These are phyloP conservation scores for Phyllotreta striolata DNA, from an alignment of 2,888 invertebrate species.

Conservation along the genomic window DNA sequence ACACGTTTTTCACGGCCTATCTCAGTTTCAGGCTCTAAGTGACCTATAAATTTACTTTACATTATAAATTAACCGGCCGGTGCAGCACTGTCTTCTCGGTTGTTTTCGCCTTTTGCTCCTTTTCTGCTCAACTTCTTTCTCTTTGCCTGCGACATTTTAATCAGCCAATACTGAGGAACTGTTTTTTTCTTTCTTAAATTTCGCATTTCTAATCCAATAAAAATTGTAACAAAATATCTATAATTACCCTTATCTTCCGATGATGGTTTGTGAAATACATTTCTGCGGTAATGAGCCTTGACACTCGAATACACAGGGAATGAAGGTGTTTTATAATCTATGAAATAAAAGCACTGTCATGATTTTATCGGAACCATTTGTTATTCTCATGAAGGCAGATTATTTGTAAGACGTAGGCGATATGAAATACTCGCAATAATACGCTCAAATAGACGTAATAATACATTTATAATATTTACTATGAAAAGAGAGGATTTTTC, in stretches of 20 bases:
- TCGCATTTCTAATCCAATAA: neutral
- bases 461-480: too few species aligned
- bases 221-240: conserved; percentile 4
- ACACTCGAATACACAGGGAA: conserved; percentile 86
- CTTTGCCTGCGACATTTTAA: too few species aligned
- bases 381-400: conserved; percentile 30
- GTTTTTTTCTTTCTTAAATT: neutral
- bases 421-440: conserved; percentile 28
- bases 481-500: too few species aligned
- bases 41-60: conserved; percentile 55
- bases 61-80: conserved; percentile 53
- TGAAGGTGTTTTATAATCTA: conserved; percentile 91
- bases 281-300: conserved; percentile 93
- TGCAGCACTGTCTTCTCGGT: conserved; percentile 43
- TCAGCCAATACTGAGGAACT: too few species aligned
- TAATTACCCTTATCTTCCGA: neutral
- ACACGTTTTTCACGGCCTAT: conserved; percentile 55
- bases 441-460: conserved; percentile 26
- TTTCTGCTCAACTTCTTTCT: conserved; percentile 15
- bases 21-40: conserved; percentile 52
- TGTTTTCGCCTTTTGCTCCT: conserved; percentile 41
- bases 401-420: conserved; percentile 33
- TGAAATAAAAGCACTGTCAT: conserved; percentile 60
- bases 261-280: conserved; percentile 18
- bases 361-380: conserved; percentile 31